These are phyloP conservation scores for Osedax frankpressi DNA, from an alignment of 2,888 invertebrate species.

Conservation along the genomic window DNA sequence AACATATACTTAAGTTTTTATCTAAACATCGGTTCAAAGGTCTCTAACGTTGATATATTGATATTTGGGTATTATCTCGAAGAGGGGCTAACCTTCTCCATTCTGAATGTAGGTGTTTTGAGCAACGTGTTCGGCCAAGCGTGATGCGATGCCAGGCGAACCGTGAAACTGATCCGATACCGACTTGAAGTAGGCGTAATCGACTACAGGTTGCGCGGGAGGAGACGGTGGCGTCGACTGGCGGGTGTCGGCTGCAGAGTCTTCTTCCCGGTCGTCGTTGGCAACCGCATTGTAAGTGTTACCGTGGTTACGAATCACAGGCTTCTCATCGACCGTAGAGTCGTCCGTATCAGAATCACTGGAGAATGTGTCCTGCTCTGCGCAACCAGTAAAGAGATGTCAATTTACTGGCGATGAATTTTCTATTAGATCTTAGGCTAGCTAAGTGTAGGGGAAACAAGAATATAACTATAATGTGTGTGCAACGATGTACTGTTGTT, in stretches of 20 bases:
- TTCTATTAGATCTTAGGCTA: too few species aligned
- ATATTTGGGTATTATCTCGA: too few species aligned
- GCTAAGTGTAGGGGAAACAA: too few species aligned
- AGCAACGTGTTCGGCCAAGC: constrained; percentile 26
- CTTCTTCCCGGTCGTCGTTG: neutral
- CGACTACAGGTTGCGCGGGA: neutral
- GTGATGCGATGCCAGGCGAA: neutral
- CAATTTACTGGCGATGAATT: too few species aligned
- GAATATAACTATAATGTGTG: too few species aligned
- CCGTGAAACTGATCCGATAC: constrained; percentile 7
- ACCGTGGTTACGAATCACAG: neutral
- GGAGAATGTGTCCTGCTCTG: neutral
- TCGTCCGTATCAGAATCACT: neutral
- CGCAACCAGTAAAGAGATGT: too few species aligned
- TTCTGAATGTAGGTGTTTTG: neutral
- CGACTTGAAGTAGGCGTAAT: constrained; percentile 13
- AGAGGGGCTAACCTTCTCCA: neutral
- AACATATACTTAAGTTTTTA: too few species aligned
- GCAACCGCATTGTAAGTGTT: neutral
- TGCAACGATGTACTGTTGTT: too few species aligned
- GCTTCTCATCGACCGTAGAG: neutral
- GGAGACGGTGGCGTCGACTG: neutral
- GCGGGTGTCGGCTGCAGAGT: neutral
- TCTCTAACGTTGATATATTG: too few species aligned
- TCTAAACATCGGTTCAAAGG: too few species aligned